Evolutionary conservation across 2,797 vertebrate species (phyloP).

Genomic region (Cebuella pygmaea): DNA sequence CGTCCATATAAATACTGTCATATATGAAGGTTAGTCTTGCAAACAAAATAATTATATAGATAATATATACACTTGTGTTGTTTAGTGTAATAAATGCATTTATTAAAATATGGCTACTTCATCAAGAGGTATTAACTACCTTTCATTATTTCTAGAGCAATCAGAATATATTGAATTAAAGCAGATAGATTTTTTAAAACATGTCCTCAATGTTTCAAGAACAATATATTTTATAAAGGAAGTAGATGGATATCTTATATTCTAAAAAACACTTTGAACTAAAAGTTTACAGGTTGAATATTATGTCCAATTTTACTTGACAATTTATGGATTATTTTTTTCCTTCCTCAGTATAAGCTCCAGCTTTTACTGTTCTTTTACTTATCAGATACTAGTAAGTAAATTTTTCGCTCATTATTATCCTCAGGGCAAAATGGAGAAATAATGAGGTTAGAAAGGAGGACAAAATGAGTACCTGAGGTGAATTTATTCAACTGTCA

Average conservation of each 20-base stretch:
- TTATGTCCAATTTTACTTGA: neutral
- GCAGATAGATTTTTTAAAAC: neutral
- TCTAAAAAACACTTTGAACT: conserved; percentile 24
- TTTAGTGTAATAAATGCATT: neutral
- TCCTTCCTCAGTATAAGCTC: neutral
- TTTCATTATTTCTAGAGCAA: conserved; percentile 14
- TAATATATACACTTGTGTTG: neutral
- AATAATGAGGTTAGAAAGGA: conserved; percentile 66
- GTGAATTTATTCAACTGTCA: conserved; percentile 57
- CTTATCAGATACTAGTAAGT: conserved; percentile 49
- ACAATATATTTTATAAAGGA: neutral
- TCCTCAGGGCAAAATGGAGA: conserved; percentile 49
- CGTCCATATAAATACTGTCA: neutral
- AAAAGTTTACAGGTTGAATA: conserved; percentile 29
- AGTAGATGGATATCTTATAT: neutral
- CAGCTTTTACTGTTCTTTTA: neutral
- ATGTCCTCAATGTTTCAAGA: neutral
- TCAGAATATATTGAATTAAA: neutral
- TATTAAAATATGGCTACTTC: neutral
- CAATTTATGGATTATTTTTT: neutral
- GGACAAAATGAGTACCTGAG: neutral
- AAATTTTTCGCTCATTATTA: conserved; percentile 44
- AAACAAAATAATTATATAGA: neutral
- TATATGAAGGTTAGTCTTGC: neutral
- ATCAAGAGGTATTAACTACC: neutral